phyloP scores from a whole-genome alignment of 2,797 vertebrate species.

The Melanotaenia maccullochi region DNA sequence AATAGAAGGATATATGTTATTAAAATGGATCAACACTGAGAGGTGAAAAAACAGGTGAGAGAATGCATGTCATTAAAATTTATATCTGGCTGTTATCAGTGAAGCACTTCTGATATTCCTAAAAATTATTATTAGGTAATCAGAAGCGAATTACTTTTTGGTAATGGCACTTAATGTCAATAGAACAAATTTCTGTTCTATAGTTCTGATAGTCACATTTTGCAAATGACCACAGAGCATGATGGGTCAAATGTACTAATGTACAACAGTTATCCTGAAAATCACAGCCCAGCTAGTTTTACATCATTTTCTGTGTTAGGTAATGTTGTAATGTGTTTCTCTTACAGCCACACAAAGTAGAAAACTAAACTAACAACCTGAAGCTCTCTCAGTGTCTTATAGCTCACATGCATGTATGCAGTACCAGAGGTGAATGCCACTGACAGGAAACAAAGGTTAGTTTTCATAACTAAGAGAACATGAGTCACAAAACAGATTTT shows the following conservation, averaged over 20 bases:
- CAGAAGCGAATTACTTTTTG: constrained; percentile 48
- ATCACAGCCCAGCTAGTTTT: constrained; percentile 33
- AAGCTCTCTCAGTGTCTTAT: neutral
- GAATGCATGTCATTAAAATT: constrained; percentile 63
- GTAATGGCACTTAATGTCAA: constrained; percentile 48
- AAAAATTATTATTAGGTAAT: constrained; percentile 61
- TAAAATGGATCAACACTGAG: constrained; percentile 38
- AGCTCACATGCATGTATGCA: constrained; percentile 18
- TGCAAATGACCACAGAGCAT: too few relatives aligned
- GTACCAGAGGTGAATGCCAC: too few relatives aligned
- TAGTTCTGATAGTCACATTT: constrained; percentile 10
- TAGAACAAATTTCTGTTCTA: constrained; percentile 36
- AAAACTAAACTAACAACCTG: constrained; percentile 9
- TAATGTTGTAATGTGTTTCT: constrained; percentile 18
- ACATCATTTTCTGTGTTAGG: constrained; percentile 14
- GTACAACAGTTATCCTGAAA: constrained; percentile 37
- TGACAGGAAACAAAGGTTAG: too few relatives aligned
- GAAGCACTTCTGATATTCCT: constrained; percentile 55
- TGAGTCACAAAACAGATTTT: too few relatives aligned
- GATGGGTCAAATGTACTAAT: too few relatives aligned
- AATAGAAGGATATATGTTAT: constrained; percentile 58
- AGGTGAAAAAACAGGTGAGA: constrained; percentile 28
- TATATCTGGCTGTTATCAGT: constrained; percentile 61
- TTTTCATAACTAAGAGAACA: too few relatives aligned
- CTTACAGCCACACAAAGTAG: constrained; percentile 14